These are phyloP conservation scores for Illadopsis cleaveri DNA, from an alignment of 2,113 vertebrate genomes.

Conservation along the genomic window DNA sequence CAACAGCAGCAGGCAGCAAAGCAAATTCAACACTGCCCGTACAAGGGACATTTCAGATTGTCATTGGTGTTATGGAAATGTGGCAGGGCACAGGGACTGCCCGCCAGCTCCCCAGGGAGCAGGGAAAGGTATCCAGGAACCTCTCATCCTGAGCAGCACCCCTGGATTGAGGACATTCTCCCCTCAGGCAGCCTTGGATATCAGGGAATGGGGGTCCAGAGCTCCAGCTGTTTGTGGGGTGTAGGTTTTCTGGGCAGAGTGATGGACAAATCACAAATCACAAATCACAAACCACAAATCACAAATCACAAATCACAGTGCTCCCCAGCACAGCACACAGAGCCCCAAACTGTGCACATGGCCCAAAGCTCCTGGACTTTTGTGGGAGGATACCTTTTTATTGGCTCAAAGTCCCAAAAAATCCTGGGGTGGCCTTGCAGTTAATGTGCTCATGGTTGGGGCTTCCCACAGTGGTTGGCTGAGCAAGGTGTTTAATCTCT, in stretches of 20 bases:
- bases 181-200: neutral
- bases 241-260: neutral
- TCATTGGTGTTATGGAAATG: neutral
- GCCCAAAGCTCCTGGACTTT: neutral
- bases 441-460: accelerated
- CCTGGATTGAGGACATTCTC: accelerated
- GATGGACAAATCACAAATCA: neutral
- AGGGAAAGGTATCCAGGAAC: neutral
- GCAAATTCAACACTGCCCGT: constrained; percentile 4
- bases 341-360: accelerated
- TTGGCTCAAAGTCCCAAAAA: neutral
- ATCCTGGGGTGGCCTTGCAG: neutral
- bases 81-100: neutral
- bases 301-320: neutral
- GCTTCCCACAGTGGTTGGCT: neutral
- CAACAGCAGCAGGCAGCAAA: constrained; percentile 19
- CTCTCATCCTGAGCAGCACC: neutral
- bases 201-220: accelerated
- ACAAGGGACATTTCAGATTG: neutral
- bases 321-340: neutral
- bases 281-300: neutral
- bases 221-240: neutral
- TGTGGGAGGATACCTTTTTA: neutral
- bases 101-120: neutral
- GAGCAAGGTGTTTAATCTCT: neutral